Conservation (phyloP, 2,888 invertebrate species). For the Pyrrhosoma nymphula region DNA sequence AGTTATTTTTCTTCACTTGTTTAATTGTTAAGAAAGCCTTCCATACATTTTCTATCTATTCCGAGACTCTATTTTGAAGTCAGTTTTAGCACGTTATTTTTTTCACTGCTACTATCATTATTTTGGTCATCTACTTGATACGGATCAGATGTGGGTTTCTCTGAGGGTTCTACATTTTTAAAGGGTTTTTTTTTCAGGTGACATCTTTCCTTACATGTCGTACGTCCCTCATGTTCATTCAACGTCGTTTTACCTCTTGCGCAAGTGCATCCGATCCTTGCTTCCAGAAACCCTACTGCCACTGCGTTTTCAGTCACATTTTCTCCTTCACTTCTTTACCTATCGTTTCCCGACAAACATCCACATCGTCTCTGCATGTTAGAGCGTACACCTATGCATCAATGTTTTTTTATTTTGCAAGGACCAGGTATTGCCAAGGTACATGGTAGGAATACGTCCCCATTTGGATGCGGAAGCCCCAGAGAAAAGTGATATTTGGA, state of each 20-base stretch:
- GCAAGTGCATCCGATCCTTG: not conserved
- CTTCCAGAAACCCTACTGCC: not conserved
- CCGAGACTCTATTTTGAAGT: no score
- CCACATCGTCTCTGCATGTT: not conserved
- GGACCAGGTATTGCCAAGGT: not conserved
- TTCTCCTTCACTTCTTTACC: not conserved
- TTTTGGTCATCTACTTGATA: no score
- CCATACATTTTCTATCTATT: no score
- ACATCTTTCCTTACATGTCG: not conserved
- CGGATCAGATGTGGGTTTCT: no score
- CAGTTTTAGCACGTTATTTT: no score
- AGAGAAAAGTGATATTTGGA: not conserved
- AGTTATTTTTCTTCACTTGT: no score
- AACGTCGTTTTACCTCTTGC: not conserved
- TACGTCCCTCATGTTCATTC: not conserved
- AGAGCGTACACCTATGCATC: not conserved
- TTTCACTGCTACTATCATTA: no score
- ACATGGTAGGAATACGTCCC: not conserved
- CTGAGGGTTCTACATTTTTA: no score
- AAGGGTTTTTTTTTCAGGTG: not conserved
- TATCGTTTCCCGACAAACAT: not conserved
- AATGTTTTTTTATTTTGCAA: not conserved
- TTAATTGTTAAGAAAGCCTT: no score
- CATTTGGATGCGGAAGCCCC: not conserved
- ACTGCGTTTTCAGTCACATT: no score